These are phyloP conservation scores for Lutraria lutraria DNA, from an alignment of 2,888 invertebrate genomes.

Conservation along the genomic window DNA sequence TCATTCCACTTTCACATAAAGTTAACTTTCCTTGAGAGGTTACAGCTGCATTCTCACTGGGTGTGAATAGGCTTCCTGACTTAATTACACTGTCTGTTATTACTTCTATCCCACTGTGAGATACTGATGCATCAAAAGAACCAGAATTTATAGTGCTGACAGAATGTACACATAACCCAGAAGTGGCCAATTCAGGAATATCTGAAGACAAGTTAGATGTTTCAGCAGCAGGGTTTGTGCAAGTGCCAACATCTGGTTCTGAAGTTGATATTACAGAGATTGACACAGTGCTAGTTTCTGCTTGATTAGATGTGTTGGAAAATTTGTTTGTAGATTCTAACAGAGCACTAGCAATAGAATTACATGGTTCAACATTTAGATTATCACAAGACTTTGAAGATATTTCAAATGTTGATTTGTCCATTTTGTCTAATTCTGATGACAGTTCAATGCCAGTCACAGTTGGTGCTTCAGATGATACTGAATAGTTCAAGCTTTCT, in stretches of 20 bases:
- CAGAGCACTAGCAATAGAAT: neutral
- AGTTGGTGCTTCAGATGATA: neutral
- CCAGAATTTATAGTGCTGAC: too few species aligned
- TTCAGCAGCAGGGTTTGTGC: neutral
- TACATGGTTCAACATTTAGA: too few species aligned
- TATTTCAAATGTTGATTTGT: neutral
- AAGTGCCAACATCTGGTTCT: neutral
- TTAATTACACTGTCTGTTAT: too few species aligned
- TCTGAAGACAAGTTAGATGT: neutral
- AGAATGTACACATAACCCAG: too few species aligned
- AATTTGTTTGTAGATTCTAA: neutral
- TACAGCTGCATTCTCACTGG: too few species aligned
- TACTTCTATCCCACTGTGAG: too few species aligned
- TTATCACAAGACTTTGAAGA: neutral
- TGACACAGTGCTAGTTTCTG: neutral
- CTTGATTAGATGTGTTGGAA: neutral
- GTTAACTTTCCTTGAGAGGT: too few species aligned
- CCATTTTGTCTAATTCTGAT: neutral
- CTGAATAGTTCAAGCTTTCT: neutral
- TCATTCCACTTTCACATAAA: too few species aligned
- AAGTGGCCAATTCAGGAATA: neutral
- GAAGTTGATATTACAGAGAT: neutral
- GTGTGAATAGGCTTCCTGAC: too few species aligned
- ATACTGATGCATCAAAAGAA: too few species aligned
- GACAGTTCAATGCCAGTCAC: neutral